phyloP scores from a whole-genome alignment of 2,797 vertebrate species.

The Chaunax sp. region DNA sequence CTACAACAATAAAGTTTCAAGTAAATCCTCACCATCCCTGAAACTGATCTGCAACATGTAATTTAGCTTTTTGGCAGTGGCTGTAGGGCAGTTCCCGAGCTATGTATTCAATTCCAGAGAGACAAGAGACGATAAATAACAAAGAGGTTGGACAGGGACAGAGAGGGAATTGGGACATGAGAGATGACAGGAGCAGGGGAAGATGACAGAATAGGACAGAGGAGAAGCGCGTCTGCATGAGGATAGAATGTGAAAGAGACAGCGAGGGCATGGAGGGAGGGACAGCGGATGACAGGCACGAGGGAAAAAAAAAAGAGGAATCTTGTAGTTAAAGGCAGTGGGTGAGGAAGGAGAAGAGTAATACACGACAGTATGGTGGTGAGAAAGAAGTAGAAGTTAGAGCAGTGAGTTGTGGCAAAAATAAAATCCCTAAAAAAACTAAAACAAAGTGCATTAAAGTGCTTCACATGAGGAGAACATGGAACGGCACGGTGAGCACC shows the following conservation, averaged over 20 bases:
- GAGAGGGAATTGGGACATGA: conserved; percentile 53
- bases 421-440: conserved; percentile 4
- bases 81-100: conserved; percentile 22
- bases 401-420: not conserved
- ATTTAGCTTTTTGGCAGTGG: conserved; percentile 20
- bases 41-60: not conserved
- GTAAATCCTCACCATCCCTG: conserved; percentile 20
- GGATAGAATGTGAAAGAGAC: conserved; percentile 56
- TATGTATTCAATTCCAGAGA: conserved; percentile 18
- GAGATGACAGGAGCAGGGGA: conserved; percentile 47
- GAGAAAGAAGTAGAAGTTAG: conserved; percentile 1
- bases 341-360: conserved; percentile 27
- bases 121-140: conserved; percentile 21
- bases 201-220: conserved; percentile 54
- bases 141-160: conserved; percentile 36
- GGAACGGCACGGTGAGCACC: conserved; percentile 17
- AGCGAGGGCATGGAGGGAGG: conserved; percentile 23
- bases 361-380: not conserved
- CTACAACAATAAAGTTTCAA: conserved; percentile 12
- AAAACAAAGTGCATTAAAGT: not conserved
- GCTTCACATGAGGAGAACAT: not conserved
- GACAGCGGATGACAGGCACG: conserved; percentile 29
- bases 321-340: conserved; percentile 30
- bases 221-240: conserved; percentile 34
- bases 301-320: conserved; percentile 44